Conservation (phyloP, 2,113 vertebrate genomes). For the Lethenteron camtschaticum region DNA sequence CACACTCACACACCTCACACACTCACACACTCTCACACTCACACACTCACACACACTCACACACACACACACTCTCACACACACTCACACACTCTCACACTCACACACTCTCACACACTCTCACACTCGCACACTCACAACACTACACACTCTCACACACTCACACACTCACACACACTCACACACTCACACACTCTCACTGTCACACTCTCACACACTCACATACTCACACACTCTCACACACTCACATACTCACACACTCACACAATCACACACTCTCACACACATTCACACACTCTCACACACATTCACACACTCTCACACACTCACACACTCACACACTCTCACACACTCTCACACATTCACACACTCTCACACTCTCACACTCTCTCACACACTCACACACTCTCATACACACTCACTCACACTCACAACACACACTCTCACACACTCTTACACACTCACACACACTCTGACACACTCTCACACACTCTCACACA, state of each 20-base stretch:
- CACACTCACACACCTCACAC: neutral
- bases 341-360: slow-evolving; percentile 1
- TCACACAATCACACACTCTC: slow-evolving; percentile 12
- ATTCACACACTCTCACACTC: neutral
- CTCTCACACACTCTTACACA: slow-evolving; percentile 7
- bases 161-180: neutral
- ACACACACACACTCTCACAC: neutral
- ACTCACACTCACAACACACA: no score
- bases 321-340: neutral
- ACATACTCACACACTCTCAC: slow-evolving; percentile 10
- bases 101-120: neutral
- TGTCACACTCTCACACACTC: slow-evolving; percentile 7
- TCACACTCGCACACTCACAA: neutral
- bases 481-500: slow-evolving; percentile 11
- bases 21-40: neutral
- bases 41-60: neutral
- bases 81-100: neutral
- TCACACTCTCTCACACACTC: neutral
- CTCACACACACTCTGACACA: slow-evolving; percentile 11
- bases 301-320: neutral
- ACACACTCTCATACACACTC: slow-evolving; percentile 9
- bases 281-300: neutral
- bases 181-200: neutral
- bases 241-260: slow-evolving; percentile 16
- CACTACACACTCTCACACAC: neutral